phyloP scores from a whole-genome alignment of 2,888 invertebrate species.

The Entomobrya multifasciata region DNA sequence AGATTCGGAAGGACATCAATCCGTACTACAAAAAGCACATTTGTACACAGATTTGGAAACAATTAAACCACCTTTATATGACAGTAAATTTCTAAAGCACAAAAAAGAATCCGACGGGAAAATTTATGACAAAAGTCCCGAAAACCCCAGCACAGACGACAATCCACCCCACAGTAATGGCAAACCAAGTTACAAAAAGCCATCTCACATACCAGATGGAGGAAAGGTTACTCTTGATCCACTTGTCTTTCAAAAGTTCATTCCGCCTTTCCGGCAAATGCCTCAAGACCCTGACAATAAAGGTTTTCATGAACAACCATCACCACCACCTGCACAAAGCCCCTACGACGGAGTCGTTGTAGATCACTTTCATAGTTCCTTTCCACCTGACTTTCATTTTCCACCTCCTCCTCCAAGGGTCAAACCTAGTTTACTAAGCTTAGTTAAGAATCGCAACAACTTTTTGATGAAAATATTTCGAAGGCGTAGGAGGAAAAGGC shows the following conservation, averaged over 20 bases:
- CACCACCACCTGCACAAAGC: too few species aligned
- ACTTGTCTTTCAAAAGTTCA: slow-evolving; percentile 1
- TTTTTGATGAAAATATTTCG: slow-evolving; percentile 48
- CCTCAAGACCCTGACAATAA: not conserved
- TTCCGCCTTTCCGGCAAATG: slow-evolving; percentile 58
- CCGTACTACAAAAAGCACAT: slow-evolving; percentile 37
- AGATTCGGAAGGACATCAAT: slow-evolving; percentile 22
- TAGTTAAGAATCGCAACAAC: slow-evolving; percentile 20
- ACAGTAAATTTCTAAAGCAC: slow-evolving; percentile 29
- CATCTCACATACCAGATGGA: too few species aligned
- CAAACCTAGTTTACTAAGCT: slow-evolving; percentile 39
- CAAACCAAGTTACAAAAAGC: not conserved
- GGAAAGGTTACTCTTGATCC: not conserved
- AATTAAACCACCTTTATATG: slow-evolving; percentile 58
- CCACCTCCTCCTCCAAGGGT: slow-evolving; percentile 22
- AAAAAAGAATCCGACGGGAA: slow-evolving; percentile 17
- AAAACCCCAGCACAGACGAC: not conserved
- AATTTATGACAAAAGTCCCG: slow-evolving; percentile 38
- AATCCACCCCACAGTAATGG: not conserved
- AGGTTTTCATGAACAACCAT: too few species aligned
- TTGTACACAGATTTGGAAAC: slow-evolving; percentile 43
- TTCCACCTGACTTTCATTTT: not conserved
- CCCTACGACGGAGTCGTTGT: not conserved
- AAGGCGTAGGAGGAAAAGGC: slow-evolving; percentile 27
- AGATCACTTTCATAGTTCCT: not conserved